Evolutionary conservation across 2,888 invertebrate genomes (phyloP).

Genomic region (Pristionchus maxplancki): DNA sequence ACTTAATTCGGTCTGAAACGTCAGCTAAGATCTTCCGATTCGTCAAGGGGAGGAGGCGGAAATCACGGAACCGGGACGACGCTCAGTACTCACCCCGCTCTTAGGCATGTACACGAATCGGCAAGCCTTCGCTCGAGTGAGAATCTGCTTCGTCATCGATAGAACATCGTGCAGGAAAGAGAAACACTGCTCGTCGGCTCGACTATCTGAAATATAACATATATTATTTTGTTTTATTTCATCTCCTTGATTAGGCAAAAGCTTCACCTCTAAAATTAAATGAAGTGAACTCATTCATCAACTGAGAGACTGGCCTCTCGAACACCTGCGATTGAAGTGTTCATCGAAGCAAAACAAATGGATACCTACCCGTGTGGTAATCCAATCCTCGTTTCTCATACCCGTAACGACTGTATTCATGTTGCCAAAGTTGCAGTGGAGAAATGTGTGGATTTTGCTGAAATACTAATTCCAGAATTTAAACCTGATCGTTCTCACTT

Average conservation of each 20-base stretch:
- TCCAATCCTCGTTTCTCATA: not conserved
- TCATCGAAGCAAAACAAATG: no score
- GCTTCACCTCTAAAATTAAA: not conserved
- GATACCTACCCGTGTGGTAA: not conserved
- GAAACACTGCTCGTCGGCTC: not conserved
- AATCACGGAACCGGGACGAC: no score
- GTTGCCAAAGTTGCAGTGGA: not conserved
- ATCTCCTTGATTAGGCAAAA: no score
- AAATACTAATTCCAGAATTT: not conserved
- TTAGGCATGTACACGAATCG: not conserved
- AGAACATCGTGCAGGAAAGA: not conserved
- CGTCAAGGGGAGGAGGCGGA: no score
- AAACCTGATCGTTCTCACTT: not conserved
- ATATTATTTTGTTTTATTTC: not conserved
- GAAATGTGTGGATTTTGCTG: not conserved
- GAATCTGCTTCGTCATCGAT: not conserved
- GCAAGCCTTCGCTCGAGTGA: not conserved
- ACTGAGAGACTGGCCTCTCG: not conserved
- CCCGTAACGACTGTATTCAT: not conserved
- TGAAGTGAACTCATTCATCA: not conserved
- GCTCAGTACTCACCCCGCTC: not conserved
- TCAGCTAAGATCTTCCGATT: no score
- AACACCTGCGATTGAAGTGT: not conserved
- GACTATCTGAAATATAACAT: not conserved
- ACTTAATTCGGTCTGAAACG: no score